These are phyloP conservation scores for Tichodroma muraria DNA, from an alignment of 2,113 vertebrate genomes.

Conservation along the genomic window DNA sequence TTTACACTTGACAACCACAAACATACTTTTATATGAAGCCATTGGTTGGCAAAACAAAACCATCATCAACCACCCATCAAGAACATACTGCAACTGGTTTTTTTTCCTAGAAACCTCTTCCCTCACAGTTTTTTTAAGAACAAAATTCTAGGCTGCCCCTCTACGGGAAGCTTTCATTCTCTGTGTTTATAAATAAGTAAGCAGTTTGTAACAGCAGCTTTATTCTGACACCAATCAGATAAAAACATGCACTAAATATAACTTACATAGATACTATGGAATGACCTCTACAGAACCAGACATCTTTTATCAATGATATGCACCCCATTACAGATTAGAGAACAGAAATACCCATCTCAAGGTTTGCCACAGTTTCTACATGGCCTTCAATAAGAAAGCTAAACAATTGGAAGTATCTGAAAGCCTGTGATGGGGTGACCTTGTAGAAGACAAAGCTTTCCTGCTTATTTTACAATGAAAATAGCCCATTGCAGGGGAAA, in stretches of 20 bases:
- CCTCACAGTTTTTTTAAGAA: background rate
- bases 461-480: background rate
- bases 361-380: background rate
- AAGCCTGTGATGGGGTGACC: background rate
- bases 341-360: background rate
- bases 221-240: background rate
- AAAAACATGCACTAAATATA: slow-evolving; percentile 45
- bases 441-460: background rate
- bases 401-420: background rate
- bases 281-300: slow-evolving; percentile 21
- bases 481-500: background rate
- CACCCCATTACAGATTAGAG: background rate
- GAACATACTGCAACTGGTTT: background rate
- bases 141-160: background rate
- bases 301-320: background rate
- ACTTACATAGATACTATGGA: slow-evolving; percentile 8
- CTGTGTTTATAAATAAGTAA: slow-evolving; percentile 22
- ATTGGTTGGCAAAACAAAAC: background rate
- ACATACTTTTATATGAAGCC: background rate
- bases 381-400: background rate
- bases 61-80: background rate
- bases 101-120: background rate
- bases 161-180: background rate
- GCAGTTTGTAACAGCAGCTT: slow-evolving; percentile 7
- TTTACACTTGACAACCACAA: background rate